Base-by-base conservation (phyloP, 2,888 invertebrate genomes). In the Agrotis clavis region DNA sequence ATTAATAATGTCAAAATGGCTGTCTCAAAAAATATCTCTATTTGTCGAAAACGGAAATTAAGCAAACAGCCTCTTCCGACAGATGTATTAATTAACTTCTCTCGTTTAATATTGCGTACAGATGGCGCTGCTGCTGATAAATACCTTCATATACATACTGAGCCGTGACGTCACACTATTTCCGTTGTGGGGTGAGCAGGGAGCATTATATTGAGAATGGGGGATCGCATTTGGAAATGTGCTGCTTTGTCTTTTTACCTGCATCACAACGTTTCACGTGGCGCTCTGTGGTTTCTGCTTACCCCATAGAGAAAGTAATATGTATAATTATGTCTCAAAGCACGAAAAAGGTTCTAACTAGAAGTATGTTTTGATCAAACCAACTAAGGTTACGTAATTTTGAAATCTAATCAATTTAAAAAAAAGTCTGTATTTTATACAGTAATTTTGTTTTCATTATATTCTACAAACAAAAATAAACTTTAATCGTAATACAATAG, bases 81-180 rank as follows among this genome's bases (percentile, higher is more conserved):
- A 87, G 87, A 87, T 84, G 84, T 87, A 89, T 89, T 92, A 92
- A 92, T 92, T 92, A 91, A 91, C 86, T 80, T 75, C 79, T 82
- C 57, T 74, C 79, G 80, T 79, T 71, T 75, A 73, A 83, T 75
- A 74, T 77, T 66, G 60, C 59, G 51, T 47, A 35, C 86, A 85
- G 86, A 86, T 85, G 84, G 82, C 73, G 82, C 73, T 74, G 35
- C 53, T 69, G 66, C 9, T 74, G 80, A 75, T 70, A 66, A 81
- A 79, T 72, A 76, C 25, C 54, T 35, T 67, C 59, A 51, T 80
- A 41, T 68, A 51, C 25, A 63, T 61, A 65, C 59, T 54, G 48
- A 71, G 60, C 60, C 53, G 50, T 35, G 70, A 76, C 69, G 65
- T 71, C 75, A 70, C 47, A 61, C 71, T 68, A 79, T 61, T 77